Percentiles rank a stretch among this genome's conserved stretches.
Conservation (phyloP, 2,113 vertebrate genomes). For the Oryzias javanicus region DNA sequence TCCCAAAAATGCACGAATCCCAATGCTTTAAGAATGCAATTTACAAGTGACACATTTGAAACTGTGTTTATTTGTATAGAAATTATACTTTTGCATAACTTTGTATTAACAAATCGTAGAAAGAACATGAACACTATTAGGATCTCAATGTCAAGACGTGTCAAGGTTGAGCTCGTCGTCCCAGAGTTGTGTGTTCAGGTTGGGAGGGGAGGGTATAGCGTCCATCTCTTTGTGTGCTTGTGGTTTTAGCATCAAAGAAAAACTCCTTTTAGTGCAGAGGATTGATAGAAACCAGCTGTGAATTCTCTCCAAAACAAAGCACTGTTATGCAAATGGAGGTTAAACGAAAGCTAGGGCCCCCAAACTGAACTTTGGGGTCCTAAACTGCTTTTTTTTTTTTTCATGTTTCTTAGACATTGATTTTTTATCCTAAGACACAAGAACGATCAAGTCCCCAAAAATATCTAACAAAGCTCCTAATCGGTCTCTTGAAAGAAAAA, state of each 20-base stretch:
- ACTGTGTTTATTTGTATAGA: conserved; percentile 78
- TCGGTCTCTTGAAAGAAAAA: conserved; percentile 23
- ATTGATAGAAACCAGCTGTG: conserved; percentile 67
- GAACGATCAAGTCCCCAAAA: conserved; percentile 33
- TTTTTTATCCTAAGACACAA: conserved; percentile 57
- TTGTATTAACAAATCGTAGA: conserved; percentile 75
- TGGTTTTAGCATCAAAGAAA: conserved; percentile 42
- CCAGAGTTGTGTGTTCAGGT: conserved; percentile 62
- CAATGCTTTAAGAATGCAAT: conserved; percentile 14
- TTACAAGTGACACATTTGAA: conserved; percentile 64
- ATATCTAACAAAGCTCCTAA: conserved; percentile 36
- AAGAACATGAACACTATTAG: conserved; percentile 75
- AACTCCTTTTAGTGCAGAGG: conserved; percentile 53
- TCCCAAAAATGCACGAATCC: background rate
- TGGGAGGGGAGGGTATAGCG: conserved; percentile 25
- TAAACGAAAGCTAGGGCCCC: conserved; percentile 47
- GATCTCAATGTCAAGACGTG: conserved; percentile 53
- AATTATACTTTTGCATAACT: conserved; percentile 74
- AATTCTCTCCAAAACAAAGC: conserved; percentile 62
- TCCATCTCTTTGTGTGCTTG: conserved; percentile 44
- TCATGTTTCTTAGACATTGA: conserved; percentile 25
- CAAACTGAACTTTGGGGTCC: conserved; percentile 29
- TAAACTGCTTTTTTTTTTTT: background rate
- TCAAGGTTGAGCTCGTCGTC: conserved; percentile 57
- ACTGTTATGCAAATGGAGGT: conserved; percentile 54